Evolutionary conservation across 2,797 vertebrate genomes (phyloP).

Genomic region (Xenopus petersii): DNA sequence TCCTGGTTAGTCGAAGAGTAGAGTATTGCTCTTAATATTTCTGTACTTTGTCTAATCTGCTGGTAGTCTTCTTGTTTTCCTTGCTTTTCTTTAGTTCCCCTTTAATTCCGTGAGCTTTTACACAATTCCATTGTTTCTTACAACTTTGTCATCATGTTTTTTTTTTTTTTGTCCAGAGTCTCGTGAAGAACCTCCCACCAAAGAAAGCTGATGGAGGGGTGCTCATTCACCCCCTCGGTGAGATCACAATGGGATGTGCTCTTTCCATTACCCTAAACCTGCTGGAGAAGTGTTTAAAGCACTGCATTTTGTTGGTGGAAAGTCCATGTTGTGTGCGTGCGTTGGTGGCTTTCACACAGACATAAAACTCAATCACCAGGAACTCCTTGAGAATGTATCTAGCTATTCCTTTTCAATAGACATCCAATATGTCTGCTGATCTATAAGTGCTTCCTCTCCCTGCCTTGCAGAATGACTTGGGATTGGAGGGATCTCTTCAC

Average conservation of each 20-base stretch:
- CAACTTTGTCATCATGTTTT: background rate
- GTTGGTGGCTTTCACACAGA: background rate
- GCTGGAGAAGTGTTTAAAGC: background rate
- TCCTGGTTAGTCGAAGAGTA: no score
- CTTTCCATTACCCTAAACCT: background rate
- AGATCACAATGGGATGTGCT: background rate
- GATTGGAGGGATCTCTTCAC: no score
- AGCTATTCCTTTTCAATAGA: no score
- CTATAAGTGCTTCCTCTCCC: no score
- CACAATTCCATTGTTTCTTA: no score
- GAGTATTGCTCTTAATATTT: no score
- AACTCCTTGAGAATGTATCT: background rate
- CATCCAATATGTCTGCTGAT: no score
- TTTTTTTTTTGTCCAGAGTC: slow-evolving; percentile 12
- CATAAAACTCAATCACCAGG: background rate
- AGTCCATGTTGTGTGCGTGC: background rate
- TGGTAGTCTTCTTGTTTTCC: no score
- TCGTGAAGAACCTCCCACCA: background rate
- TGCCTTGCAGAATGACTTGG: no score
- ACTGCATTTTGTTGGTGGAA: background rate
- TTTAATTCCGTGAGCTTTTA: no score
- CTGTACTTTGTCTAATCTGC: no score
- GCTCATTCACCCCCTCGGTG: background rate
- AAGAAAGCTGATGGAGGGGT: slow-evolving; percentile 6
- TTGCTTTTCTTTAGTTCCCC: no score